A percentile compares a stretch with the other conserved stretches of the same genome.
Conservation (phyloP, 1,140 invertebrate species). For the Atta colombica region DNA sequence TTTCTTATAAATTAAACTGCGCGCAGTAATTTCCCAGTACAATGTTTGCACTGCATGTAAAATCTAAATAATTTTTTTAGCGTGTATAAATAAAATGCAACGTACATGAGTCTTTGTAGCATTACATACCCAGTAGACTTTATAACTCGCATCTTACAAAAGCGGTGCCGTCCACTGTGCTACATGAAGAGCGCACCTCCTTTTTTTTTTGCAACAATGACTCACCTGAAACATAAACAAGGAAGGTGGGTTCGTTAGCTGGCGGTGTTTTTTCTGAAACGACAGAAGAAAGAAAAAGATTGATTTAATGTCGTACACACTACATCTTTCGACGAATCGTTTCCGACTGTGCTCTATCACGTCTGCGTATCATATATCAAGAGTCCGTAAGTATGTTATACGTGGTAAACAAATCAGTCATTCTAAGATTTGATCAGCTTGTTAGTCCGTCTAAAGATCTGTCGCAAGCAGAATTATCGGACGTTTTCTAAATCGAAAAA, state of each 20-base stretch:
- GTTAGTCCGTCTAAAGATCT: constrained; percentile 30
- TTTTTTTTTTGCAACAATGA: constrained; percentile 52
- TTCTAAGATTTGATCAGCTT: constrained; percentile 54
- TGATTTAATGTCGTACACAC: constrained; percentile 73
- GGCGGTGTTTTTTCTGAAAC: constrained; percentile 55
- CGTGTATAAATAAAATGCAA: constrained; percentile 41
- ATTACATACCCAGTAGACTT: constrained; percentile 37
- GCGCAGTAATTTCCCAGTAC: background rate
- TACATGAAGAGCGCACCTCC: constrained; percentile 29
- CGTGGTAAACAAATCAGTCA: constrained; percentile 49
- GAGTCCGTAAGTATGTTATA: constrained; percentile 38
- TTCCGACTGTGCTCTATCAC: constrained; percentile 32
- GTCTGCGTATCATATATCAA: constrained; percentile 26
- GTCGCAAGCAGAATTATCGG: constrained; percentile 9
- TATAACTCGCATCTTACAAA: constrained; percentile 57
- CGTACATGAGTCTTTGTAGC: background rate
- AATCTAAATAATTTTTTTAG: constrained; percentile 45
- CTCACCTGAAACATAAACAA: constrained; percentile 80
- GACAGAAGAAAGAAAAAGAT: constrained; percentile 21
- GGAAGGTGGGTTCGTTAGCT: constrained; percentile 73
- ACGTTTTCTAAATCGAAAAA: constrained; percentile 9
- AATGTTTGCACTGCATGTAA: background rate
- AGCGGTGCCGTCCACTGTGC: constrained; percentile 32
- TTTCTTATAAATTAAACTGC: constrained; percentile 27
- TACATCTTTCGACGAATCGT: constrained; percentile 48